phyloP scores from a whole-genome alignment of 1,140 invertebrate genomes.

The Drosophila rufa region DNA sequence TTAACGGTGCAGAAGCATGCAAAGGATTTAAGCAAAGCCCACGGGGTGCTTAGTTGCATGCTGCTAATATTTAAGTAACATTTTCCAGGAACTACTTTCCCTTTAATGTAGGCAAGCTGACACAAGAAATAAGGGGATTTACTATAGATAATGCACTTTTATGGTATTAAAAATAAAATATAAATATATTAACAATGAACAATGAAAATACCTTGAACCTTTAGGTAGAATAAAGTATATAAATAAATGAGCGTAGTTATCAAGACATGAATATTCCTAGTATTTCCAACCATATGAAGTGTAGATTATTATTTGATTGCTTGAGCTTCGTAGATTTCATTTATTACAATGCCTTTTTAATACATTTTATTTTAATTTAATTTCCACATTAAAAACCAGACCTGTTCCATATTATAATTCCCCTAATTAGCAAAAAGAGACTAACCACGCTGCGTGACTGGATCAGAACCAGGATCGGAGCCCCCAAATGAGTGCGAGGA shows the following conservation, averaged over 20 bases:
- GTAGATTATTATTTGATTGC: neutral
- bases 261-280: too few relatives aligned
- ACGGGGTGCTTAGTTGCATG: conserved; percentile 13
- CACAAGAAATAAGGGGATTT: neutral
- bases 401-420: neutral
- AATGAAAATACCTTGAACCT: too few relatives aligned
- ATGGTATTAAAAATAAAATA: neutral
- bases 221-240: neutral
- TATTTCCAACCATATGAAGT: too few relatives aligned
- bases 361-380: neutral
- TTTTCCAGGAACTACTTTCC: neutral
- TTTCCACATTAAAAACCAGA: neutral
- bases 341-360: neutral
- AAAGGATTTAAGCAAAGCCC: conserved; percentile 26
- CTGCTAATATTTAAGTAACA: conserved; percentile 1
- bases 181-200: neutral
- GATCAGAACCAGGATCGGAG: conserved; percentile 3
- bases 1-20: conserved; percentile 52
- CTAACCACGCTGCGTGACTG: conserved; percentile 19
- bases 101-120: conserved; percentile 8
- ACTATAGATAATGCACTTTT: too few relatives aligned
- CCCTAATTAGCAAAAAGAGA: neutral
- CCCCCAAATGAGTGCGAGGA: conserved; percentile 1
- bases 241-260: neutral
- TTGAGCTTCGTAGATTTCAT: too few relatives aligned